Base-by-base conservation (phyloP, 1,140 invertebrate genomes). In the Brachionus manjavacas region DNA sequence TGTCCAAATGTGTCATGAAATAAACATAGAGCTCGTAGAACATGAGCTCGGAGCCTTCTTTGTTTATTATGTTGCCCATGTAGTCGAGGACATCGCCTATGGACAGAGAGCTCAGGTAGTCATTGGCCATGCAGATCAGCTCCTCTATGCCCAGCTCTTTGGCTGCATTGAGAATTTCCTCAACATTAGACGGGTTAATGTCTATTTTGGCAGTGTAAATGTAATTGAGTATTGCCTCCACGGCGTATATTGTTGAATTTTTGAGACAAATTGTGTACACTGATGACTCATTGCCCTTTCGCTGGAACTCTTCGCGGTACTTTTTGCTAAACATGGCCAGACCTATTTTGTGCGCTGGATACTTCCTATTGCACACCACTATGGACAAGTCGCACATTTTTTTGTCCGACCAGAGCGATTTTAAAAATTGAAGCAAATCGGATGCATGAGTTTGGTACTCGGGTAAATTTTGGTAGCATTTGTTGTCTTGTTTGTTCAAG, bases 201-300 rank as follows among this genome's bases (percentile, higher is more conserved):
- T 84, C 78, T 25, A 85, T 81, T 60, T 85, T 79, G 28, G 84
- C 80, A 2, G 85, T 85, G 39, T 85, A 85, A n/a, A 85, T 60
- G 39, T 85, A 85, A 28, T 85, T 84, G 7, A 85, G 35, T 28
- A 85, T 49, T 20, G 72, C 68, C 31, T 49, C 64, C 14, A 85
- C 84, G 11, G 84, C 52, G n/a, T 81, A 84, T 49, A 52, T 60
- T 3, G 68, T 35, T 49, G 66, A 85, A 60, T 85, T 74, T 76
- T 46, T 85, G 76, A 85, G n/a, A 16, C 80, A 60, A 39, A 85
- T 85, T 35, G 72, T 79, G 16, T 79, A 79, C 12, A 85, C 35
- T 16, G 80, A 43, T 31, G 41, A 35, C 1, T 66, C 35, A 11
- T 70, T 49, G 46, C 39, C 64, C 35, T 85, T 81, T 9, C 49